Evolutionary conservation across 2,888 invertebrate species (phyloP).

Genomic region (Pollenia amentaria): DNA sequence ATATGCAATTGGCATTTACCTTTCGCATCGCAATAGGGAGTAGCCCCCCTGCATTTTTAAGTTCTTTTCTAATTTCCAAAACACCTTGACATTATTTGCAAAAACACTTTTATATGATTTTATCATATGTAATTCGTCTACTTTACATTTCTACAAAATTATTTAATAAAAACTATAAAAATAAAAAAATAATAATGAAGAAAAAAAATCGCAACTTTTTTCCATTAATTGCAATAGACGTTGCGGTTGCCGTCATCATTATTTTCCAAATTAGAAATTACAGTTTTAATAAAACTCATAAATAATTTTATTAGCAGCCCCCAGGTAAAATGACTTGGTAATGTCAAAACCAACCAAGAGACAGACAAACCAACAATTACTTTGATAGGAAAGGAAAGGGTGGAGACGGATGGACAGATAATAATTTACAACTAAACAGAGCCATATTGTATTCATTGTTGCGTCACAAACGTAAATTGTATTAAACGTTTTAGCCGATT

Average conservation of each 20-base stretch:
- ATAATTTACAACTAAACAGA: slow-evolving; percentile 10
- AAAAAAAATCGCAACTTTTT: slow-evolving; percentile 10
- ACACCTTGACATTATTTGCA: slow-evolving; percentile 4
- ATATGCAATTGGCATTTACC: too few relatives aligned
- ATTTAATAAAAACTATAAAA: neutral
- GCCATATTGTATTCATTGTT: slow-evolving; percentile 19
- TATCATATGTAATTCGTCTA: slow-evolving; percentile 22
- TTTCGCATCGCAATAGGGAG: too few relatives aligned
- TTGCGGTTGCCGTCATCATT: neutral
- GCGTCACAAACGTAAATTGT: neutral
- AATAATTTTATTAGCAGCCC: slow-evolving; percentile 72
- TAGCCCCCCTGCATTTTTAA: neutral
- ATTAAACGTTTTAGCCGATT: slow-evolving; percentile 37
- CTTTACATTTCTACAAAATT: slow-evolving; percentile 1
- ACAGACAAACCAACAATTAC: slow-evolving; percentile 8
- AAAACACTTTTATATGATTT: neutral
- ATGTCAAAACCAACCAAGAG: neutral
- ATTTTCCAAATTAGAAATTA: slow-evolving; percentile 56
- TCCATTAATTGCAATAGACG: slow-evolving; percentile 17
- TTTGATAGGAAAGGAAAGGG: neutral
- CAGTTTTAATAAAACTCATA: slow-evolving; percentile 65
- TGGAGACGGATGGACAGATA: neutral
- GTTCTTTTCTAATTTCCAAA: neutral
- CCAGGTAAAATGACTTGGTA: slow-evolving; percentile 52
- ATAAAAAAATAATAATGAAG: neutral